Percentiles rank a stretch among this genome's conserved stretches.
Conservation (phyloP, 30 jellyfish, hydroid and myxozoan genomes). For the Pelagia noctiluca region DNA sequence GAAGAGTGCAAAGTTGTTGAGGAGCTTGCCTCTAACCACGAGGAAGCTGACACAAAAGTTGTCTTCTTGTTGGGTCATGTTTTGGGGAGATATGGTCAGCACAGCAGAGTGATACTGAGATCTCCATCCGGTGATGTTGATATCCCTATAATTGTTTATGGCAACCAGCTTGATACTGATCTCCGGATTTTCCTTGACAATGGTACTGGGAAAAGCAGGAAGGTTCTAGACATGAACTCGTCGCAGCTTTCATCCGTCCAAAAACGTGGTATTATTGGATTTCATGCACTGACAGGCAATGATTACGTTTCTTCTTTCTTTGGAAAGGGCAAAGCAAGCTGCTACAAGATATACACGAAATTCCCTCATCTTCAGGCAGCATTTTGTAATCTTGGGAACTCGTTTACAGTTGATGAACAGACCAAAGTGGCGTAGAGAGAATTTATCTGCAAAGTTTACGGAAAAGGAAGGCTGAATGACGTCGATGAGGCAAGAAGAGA, state of each 20-base stretch:
- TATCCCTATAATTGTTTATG: slow-evolving; percentile 22
- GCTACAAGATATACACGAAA: slow-evolving; percentile 12
- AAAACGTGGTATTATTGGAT: slow-evolving; percentile 19
- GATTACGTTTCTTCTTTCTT: slow-evolving; percentile 41
- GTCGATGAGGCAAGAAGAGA: slow-evolving; percentile 35
- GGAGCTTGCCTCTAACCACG: slow-evolving; percentile 28
- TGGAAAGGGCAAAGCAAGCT: slow-evolving; percentile 40
- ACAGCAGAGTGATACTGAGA: slow-evolving; percentile 21
- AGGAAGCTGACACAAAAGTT: slow-evolving; percentile 48
- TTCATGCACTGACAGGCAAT: slow-evolving; percentile 52
- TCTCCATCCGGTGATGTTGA: slow-evolving; percentile 51
- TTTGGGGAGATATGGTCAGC: slow-evolving; percentile 21
- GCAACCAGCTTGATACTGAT: slow-evolving; percentile 11
- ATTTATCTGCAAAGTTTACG: slow-evolving; percentile 25
- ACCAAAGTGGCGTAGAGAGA: slow-evolving; percentile 14
- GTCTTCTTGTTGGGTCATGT: slow-evolving; percentile 5
- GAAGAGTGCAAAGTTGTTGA: slow-evolving; percentile 24
- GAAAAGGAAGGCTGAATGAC: slow-evolving; percentile 24
- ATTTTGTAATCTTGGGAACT: slow-evolving; percentile 35
- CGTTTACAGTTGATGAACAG: slow-evolving; percentile 9
- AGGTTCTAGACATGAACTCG: slow-evolving; percentile 25
- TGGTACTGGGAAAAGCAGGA: slow-evolving; percentile 46
- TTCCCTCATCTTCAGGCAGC: not conserved
- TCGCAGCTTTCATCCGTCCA: slow-evolving; percentile 32
- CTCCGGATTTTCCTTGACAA: slow-evolving; percentile 28